phyloP scores from a whole-genome alignment of 2,888 invertebrate species.

The Drosophila merina region DNA sequence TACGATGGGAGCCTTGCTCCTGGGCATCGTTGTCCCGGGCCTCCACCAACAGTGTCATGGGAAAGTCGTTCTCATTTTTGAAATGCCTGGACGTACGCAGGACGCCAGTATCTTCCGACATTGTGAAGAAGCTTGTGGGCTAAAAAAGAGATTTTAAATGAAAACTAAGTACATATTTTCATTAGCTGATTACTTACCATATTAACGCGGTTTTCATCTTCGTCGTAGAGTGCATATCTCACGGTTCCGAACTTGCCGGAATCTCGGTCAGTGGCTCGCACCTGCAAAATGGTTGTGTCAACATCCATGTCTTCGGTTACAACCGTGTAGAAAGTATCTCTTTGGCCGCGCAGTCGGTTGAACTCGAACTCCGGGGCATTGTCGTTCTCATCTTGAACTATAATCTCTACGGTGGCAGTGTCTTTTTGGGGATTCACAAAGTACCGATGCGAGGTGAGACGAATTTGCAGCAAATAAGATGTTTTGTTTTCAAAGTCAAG shows the following conservation, averaged over 20 bases:
- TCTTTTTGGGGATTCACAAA: conserved; percentile 91
- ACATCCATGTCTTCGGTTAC: conserved; percentile 90
- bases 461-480: conserved; percentile 90
- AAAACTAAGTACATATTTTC: neutral
- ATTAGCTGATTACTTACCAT: conserved; percentile 58
- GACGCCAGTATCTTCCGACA: conserved; percentile 90
- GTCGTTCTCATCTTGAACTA: conserved; percentile 94
- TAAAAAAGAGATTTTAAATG: conserved; percentile 40
- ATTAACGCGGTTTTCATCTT: conserved; percentile 78
- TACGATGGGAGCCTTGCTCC: conserved; percentile 84
- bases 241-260: conserved; percentile 92
- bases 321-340: conserved; percentile 91
- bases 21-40: conserved; percentile 85
- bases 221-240: conserved; percentile 86
- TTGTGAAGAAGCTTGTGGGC: conserved; percentile 87
- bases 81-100: conserved; percentile 90
- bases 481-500: conserved; percentile 92
- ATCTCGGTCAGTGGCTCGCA: conserved; percentile 94
- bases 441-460: conserved; percentile 91
- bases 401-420: conserved; percentile 90
- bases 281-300: conserved; percentile 90
- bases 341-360: conserved; percentile 86
- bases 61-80: conserved; percentile 88
- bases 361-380: conserved; percentile 93
- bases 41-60: conserved; percentile 90